These are phyloP conservation scores for Barbus barbus DNA, from an alignment of 2,113 vertebrate species.

Conservation along the genomic window DNA sequence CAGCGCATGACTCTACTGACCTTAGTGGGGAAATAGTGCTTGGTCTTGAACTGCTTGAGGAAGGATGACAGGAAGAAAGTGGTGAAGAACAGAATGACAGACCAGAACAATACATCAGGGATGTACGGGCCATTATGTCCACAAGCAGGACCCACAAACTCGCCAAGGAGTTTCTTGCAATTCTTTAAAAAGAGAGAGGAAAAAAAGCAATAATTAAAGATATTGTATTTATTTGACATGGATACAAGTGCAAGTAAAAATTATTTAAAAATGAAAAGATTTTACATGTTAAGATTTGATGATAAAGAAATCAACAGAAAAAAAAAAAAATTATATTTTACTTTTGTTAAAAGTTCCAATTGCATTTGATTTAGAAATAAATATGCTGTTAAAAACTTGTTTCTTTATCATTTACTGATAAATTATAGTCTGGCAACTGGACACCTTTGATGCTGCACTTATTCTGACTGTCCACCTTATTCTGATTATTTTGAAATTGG, in stretches of 20 bases:
- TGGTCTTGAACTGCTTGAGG: constrained; percentile 96
- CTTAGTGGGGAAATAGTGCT: constrained; percentile 94
- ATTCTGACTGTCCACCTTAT: no score
- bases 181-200: constrained; percentile 67
- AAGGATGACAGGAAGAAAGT: constrained; percentile 95
- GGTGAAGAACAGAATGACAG: constrained; percentile 94
- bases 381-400: background rate
- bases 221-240: background rate
- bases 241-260: background rate
- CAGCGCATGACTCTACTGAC: constrained; percentile 46
- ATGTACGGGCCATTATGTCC: constrained; percentile 81
- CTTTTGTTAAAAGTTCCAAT: background rate
- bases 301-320: background rate
- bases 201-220: background rate
- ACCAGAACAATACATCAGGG: constrained; percentile 97
- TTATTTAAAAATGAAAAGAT: no score
- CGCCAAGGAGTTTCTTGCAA: constrained; percentile 77
- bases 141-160: constrained; percentile 85
- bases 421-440: background rate
- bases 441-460: background rate
- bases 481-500: background rate
- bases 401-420: background rate
- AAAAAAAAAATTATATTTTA: background rate
- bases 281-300: background rate
- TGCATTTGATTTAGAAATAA: background rate